Conservation (phyloP, 2,113 vertebrate genomes). For the pig (Sus scrofa) region T2T-Sscrofa CM000820.6:71021501-71022000, state of each 20-base stretch:
- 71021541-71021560: no score
- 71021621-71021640: background rate
- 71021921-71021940: background rate
- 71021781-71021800: accelerated
- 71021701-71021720: background rate
- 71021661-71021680: no score
- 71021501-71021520: no score
- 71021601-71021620: no score
- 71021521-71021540: no score
- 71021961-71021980: background rate
- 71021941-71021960: background rate
- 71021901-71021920: background rate
- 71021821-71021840: background rate
- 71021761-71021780: background rate
- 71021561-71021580: no score
- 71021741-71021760: accelerated
- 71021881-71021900: background rate
- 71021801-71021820: accelerated
- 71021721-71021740: no score
- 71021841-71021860: accelerated
- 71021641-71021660: no score
- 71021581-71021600: no score
- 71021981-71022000: background rate
- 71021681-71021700: background rate
- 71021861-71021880: background rate